Evolutionary conservation across 2,888 invertebrate species (phyloP).

Genomic region (Caenorhabditis virilis): DNA sequence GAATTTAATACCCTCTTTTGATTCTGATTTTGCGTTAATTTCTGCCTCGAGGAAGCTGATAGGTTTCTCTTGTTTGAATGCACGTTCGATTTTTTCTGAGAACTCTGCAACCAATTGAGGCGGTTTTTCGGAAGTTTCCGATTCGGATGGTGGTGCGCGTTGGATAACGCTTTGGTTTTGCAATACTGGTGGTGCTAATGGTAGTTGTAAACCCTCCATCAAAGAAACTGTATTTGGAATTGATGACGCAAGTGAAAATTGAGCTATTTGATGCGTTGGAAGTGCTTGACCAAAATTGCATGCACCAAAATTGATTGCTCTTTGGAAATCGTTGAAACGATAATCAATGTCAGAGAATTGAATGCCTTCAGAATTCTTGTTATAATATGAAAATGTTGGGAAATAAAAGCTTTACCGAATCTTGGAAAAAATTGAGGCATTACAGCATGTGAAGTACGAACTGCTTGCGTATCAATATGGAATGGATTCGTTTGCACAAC

Average conservation of each 20-base stretch:
- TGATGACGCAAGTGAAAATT: slow-evolving; percentile 8
- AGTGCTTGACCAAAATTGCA: slow-evolving; percentile 1
- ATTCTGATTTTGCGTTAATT: no score
- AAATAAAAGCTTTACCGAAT: slow-evolving; percentile 13
- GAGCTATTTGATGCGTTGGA: slow-evolving; percentile 5
- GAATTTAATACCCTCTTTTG: no score
- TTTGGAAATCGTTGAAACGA: slow-evolving; percentile 26
- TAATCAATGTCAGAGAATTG: slow-evolving; percentile 31
- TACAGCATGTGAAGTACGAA: slow-evolving; percentile 12
- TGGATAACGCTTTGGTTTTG: slow-evolving; percentile 1
- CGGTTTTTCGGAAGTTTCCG: slow-evolving; percentile 11
- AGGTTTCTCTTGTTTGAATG: not conserved
- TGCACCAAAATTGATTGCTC: not conserved
- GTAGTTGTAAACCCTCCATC: slow-evolving; percentile 20
- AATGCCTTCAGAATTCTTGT: slow-evolving; percentile 6
- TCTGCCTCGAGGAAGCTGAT: no score
- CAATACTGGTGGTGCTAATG: slow-evolving; percentile 4
- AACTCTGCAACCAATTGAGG: slow-evolving; percentile 24
- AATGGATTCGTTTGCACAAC: not conserved
- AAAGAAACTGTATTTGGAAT: slow-evolving; percentile 8
- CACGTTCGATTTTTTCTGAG: not conserved
- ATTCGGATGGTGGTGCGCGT: not conserved
- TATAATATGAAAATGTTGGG: not conserved
- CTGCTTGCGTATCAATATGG: slow-evolving; percentile 11
- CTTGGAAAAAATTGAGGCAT: slow-evolving; percentile 24